A percentile compares a stretch with the other conserved stretches of the same genome.
phyloP scores from a whole-genome alignment of 1,140 invertebrate genomes.

The Platyscapa corneri region DNA sequence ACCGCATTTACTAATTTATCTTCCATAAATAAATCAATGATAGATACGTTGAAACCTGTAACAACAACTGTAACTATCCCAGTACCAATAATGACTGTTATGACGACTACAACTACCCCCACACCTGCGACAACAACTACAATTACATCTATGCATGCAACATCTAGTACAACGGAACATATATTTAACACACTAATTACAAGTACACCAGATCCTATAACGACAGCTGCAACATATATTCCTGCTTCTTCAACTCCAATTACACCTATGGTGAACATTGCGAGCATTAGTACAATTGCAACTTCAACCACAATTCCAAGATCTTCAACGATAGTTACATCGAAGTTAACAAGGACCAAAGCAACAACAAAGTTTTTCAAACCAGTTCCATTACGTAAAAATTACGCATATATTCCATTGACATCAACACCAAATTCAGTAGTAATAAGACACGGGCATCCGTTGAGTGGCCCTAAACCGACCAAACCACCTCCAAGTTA shows the following conservation, averaged over 20 bases:
- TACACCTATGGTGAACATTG: constrained; percentile 24
- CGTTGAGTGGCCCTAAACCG: constrained; percentile 66
- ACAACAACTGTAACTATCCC: not conserved
- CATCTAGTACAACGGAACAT: not conserved
- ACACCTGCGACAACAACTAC: not conserved
- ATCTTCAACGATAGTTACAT: constrained; percentile 47
- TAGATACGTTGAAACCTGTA: not conserved
- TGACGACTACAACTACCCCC: not conserved
- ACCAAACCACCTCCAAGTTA: constrained; percentile 66
- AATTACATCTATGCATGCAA: not conserved
- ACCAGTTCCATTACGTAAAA: constrained; percentile 64
- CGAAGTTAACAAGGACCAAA: constrained; percentile 55
- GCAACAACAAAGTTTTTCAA: constrained; percentile 65
- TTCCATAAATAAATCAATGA: not conserved
- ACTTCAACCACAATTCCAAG: constrained; percentile 43
- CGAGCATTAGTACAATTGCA: constrained; percentile 43
- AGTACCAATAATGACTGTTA: not conserved
- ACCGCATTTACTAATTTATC: not conserved
- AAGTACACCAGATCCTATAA: constrained; percentile 8
- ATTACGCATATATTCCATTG: constrained; percentile 66
- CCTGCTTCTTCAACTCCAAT: constrained; percentile 16
- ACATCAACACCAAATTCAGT: constrained; percentile 69
- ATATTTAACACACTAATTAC: not conserved
- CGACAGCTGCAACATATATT: constrained; percentile 7
- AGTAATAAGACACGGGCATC: constrained; percentile 64